Evolutionary conservation across 1,140 invertebrate genomes (phyloP), one percentile per base, ranked within the genome.

Genomic region (Formica selysi): DNA sequence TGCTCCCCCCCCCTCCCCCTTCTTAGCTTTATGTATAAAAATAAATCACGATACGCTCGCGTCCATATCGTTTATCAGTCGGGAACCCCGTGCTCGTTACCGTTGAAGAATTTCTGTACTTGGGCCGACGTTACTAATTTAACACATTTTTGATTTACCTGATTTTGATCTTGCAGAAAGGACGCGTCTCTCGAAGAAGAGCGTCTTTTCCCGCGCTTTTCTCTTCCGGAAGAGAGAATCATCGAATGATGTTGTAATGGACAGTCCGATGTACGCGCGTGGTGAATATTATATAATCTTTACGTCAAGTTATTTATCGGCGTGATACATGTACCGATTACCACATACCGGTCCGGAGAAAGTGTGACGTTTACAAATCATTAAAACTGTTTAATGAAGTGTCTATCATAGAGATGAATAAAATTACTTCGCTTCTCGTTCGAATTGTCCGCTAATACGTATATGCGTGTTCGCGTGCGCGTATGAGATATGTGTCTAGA

Each of bases 21-120:
- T 48, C 44, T 13, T 16, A 16, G 19, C 41, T 26, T 22, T 38
- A 26, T 54, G 48, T 62, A 62, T 62, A 32, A 83, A 74, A 83
- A 83, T 57, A 74, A 83, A 83, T 74, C 68, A 41, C 54, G 38
- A n/a, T 10, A 29, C 38, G 54, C 26, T 11, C 67, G 68, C 38
- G 79, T 73, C 41, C 62, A 51, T 74, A 84, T 71, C 54, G 84
- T 86, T 87, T 65, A 80, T 88, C 76, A 81, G 59, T 71, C 57
- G 74, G 57, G 5, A 11, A 2, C 86, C 38, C 29, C 26, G 83
- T 48, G 48, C 68, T 83, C 54, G 68, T 83, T 83, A 74, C 38
- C 54, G 54, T 13, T 41, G 19, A 16, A 57, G 79, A 83, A 74
- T 83, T 83, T 83, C 68, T 62, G 68, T 26, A 48, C 79, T 83